Evolutionary conservation across 2,888 invertebrate genomes (phyloP), one percentile per base, ranked within the genome.

Genomic region (Cantharis nigra): DNA sequence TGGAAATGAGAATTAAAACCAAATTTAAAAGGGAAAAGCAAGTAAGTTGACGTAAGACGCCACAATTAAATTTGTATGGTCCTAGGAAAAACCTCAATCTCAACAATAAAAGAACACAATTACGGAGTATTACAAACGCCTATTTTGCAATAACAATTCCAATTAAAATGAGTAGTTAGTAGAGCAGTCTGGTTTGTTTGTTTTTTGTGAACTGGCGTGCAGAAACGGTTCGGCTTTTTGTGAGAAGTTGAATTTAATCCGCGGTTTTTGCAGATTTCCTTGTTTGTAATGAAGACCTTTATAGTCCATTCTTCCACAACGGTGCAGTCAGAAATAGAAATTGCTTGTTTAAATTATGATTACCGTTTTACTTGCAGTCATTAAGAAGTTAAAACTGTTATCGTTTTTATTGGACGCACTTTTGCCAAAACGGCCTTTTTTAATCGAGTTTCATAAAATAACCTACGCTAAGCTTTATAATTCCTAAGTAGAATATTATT

Each of bases 231-330:
- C 23, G n/a, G 71, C 76, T 69, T 76, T 76, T 72, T 69, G 72
- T 63, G 33, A 72, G 70, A 67, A 76, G 73, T 63, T 79, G 77
- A 77, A 75, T 79, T 77, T 77, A 72, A 75, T 79, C 73, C 69
- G 62, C 62, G 74, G 72, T 79, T 79, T 79, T 77, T 77, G 75
- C 69, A 73, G 77, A 77, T 79, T 79, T 76, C 72, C 75, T 70
- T 75, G 75, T 73, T 73, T 72, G 79, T 79, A 79, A 79, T 79
- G 73, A 75, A 79, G 79, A 75, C 75, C 75, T 75, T 77, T 72
- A 72, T 75, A 72, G 77, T 74, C 75, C 71, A 73, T 77, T 71
- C 75, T 71, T 77, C 70, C 63, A 72, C 18, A 63, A 76, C 62
- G 69, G 69, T 30, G 72, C 69, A 69, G 72, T 16, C 63, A 33